phyloP scores from a whole-genome alignment of 2,113 vertebrate genomes.

The Megaceryle torquata region DNA sequence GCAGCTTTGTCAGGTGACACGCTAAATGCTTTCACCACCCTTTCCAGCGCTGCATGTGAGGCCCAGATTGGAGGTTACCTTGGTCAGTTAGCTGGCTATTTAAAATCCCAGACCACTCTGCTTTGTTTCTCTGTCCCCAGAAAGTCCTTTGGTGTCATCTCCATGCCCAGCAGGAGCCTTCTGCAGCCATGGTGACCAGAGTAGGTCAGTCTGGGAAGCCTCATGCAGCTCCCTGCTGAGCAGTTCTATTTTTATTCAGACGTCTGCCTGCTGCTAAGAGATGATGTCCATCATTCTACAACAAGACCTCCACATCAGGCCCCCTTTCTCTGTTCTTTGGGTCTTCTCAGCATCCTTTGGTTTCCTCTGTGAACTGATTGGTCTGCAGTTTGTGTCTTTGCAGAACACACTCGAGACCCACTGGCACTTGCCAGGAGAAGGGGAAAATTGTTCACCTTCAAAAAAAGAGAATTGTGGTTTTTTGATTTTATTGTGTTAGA shows the following conservation, averaged over 20 bases:
- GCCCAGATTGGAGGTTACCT: not conserved
- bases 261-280: not conserved
- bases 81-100: not conserved
- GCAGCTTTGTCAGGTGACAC: accelerated
- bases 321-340: not conserved
- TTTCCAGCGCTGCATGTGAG: accelerated
- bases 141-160: not conserved
- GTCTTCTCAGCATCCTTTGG: not conserved
- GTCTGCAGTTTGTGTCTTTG: not conserved
- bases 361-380: not conserved
- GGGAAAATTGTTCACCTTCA: not conserved
- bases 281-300: not conserved
- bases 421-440: not conserved
- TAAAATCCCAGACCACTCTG: accelerated
- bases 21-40: accelerated
- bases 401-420: not conserved
- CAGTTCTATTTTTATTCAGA: not conserved
- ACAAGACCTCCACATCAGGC: not conserved
- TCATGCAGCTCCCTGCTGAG: not conserved
- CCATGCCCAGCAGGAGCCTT: not conserved
- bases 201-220: not conserved
- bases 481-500: not conserved
- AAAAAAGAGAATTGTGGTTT: not conserved
- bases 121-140: not conserved
- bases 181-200: not conserved